Conservation (phyloP, 2,113 vertebrate species). For the Sprattus sprattus region DNA sequence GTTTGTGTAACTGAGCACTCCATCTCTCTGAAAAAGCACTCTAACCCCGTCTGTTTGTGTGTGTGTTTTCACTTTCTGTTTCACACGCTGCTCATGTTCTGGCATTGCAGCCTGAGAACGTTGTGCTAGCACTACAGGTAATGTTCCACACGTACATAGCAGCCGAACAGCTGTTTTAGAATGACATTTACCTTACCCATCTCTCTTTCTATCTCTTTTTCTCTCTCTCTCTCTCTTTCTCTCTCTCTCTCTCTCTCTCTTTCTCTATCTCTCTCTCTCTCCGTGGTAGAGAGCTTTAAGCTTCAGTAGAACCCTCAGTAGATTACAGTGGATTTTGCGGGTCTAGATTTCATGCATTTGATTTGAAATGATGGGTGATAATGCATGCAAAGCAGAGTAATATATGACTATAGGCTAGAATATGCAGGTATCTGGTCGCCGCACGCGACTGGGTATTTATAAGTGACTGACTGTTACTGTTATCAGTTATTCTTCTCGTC, state of each 20-base stretch:
- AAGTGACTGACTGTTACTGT: background rate
- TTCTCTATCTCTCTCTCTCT: background rate
- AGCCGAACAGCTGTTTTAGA: background rate
- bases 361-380: background rate
- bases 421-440: background rate
- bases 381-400: background rate
- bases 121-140: slow-evolving; percentile 93
- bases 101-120: slow-evolving; percentile 85
- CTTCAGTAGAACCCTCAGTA: background rate
- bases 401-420: background rate
- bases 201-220: background rate
- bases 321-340: background rate
- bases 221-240: background rate
- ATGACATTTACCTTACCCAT: background rate
- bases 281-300: background rate
- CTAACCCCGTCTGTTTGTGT: slow-evolving; percentile 38
- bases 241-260: background rate
- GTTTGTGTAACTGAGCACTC: background rate
- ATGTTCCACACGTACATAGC: slow-evolving; percentile 32
- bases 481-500: background rate
- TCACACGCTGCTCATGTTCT: slow-evolving; percentile 68
- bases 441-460: background rate
- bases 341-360: background rate
- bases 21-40: background rate
- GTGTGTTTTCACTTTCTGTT: slow-evolving; percentile 46